Base-by-base conservation (phyloP, 2,113 vertebrate species). In the Phyllopteryx taeniolatus region DNA sequence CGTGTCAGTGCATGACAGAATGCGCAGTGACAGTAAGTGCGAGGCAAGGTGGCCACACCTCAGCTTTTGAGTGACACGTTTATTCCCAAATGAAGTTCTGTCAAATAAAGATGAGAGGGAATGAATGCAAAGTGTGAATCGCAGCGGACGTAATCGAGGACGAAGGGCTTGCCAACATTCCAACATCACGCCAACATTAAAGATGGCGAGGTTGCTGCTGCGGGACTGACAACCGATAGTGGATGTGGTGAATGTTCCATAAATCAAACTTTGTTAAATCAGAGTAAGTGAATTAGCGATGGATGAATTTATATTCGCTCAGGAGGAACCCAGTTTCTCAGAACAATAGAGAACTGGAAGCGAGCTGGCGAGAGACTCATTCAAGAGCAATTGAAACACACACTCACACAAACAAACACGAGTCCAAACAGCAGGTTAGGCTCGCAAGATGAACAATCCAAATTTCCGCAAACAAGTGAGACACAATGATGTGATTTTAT, bases 91-190 rank as follows among this genome's bases (percentile, higher is more conserved):
- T 59, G 65, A 49, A 81, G 12, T 27, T 15, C 64, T 31, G 43
- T 27, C 6, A 31, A 2, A 46, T 65, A 2, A 78, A 49, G 75
- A 79, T 62, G 68, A 56, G 27, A 19, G 85, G 70, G 77, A 86
- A 85, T 88, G 77, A 86, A 85, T 88, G 80, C 68, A 70, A 77
- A 49, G 73, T 77, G 68, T 68, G 87, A 79, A 73, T 72, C 60
- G 17, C 31, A 8, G 3, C 2, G 2, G 20, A 22, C 8, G 49
- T 19, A 65, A 35, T 65, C 17, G 4, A 70, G 31, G 47, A 46
- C 62, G 2, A 70, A 35, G 73, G 19, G n/a, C 35, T 65, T 20
- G 0, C 15, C 27, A 27, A 27, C 27, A 27, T 27, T 27, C 27
- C 27, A 27, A 27, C 27, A 27, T 27, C 27, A 66, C 8, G 14